A percentile compares a stretch with the other conserved stretches of the same genome.
These are phyloP conservation scores for Orcinus orca DNA, from an alignment of 2,113 vertebrate species.

Conservation along the genomic window DNA sequence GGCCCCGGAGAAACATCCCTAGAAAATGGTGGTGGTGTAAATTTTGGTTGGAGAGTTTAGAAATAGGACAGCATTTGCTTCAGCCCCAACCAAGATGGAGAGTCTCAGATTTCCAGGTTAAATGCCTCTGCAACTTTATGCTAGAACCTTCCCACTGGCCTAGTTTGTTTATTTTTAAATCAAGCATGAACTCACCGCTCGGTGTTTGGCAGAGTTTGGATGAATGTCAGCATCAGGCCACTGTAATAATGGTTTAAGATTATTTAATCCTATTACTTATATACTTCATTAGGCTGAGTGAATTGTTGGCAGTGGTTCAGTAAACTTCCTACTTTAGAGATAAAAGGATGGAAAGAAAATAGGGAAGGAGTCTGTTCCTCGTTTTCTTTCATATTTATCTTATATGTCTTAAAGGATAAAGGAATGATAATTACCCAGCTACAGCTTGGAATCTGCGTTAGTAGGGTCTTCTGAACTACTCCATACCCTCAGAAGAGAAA, in stretches of 20 bases:
- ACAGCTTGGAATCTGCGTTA: slow-evolving; percentile 27
- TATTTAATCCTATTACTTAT: slow-evolving; percentile 87
- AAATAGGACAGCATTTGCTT: slow-evolving; percentile 56
- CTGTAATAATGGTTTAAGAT: slow-evolving; percentile 83
- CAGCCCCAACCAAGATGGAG: slow-evolving; percentile 31
- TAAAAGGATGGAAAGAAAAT: slow-evolving; percentile 81
- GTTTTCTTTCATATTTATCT: slow-evolving; percentile 81
- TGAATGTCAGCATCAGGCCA: slow-evolving; percentile 82
- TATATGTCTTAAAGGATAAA: slow-evolving; percentile 78
- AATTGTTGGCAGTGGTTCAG: slow-evolving; percentile 85
- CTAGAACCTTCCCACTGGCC: slow-evolving; percentile 73
- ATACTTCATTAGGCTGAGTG: slow-evolving; percentile 89
- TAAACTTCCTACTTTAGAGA: slow-evolving; percentile 82
- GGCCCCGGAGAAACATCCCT: slow-evolving; percentile 32
- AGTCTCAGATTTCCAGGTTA: slow-evolving; percentile 73
- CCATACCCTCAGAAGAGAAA: slow-evolving; percentile 50
- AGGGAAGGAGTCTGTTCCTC: slow-evolving; percentile 75
- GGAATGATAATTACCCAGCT: slow-evolving; percentile 74
- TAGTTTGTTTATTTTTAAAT: slow-evolving; percentile 82
- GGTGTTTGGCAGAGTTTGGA: slow-evolving; percentile 78
- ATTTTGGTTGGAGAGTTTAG: background rate
- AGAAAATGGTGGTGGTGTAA: background rate
- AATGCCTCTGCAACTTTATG: slow-evolving; percentile 73
- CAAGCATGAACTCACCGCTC: slow-evolving; percentile 75
- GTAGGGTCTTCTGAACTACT: slow-evolving; percentile 6